Conservation (phyloP, 2,113 vertebrate species). For the Aegotheles bennettii region DNA sequence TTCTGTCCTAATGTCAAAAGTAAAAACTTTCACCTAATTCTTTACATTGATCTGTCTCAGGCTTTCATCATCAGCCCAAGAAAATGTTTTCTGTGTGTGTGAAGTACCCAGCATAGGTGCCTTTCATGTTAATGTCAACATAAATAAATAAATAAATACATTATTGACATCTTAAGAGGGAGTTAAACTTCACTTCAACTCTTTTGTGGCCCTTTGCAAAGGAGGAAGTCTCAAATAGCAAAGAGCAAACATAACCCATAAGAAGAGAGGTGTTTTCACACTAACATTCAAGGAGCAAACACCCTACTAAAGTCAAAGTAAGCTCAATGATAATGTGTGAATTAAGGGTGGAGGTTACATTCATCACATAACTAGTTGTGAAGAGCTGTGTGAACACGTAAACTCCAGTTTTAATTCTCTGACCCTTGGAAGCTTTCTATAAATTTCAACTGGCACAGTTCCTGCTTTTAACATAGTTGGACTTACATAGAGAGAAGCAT, state of each 20-base stretch:
- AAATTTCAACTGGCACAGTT: neutral
- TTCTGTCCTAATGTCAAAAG: neutral
- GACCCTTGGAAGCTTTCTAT: neutral
- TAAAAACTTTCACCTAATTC: neutral
- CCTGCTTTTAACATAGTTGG: neutral
- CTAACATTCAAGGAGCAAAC: neutral
- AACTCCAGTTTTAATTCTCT: neutral
- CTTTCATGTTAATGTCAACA: neutral
- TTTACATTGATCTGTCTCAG: neutral
- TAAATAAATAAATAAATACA: neutral
- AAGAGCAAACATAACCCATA: neutral
- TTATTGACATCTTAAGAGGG: neutral
- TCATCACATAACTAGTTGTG: neutral
- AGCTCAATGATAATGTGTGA: neutral
- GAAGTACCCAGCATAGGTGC: fast-evolving
- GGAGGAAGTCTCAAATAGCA: neutral
- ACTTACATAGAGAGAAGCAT: neutral
- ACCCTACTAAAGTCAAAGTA: neutral
- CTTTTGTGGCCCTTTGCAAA: neutral
- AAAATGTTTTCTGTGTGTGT: neutral
- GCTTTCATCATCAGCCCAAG: neutral
- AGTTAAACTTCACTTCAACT: neutral
- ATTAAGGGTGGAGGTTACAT: neutral
- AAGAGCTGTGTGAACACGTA: neutral
- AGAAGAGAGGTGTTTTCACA: neutral